Conservation (phyloP, 2,888 invertebrate genomes). For the Arrhopalites spinosus region DNA sequence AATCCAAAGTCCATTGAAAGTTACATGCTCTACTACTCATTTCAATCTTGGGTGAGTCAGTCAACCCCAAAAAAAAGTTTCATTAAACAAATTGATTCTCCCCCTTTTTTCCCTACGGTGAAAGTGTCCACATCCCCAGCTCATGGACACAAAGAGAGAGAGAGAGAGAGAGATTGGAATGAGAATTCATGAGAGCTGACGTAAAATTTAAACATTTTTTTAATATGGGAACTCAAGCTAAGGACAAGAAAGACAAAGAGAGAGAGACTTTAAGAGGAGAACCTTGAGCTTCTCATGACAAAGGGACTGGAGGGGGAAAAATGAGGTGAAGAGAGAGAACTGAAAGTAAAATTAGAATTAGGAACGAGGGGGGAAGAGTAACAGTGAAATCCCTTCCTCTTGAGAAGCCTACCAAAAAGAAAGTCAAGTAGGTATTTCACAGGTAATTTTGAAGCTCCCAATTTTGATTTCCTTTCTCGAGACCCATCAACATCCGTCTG, state of each 20-base stretch:
- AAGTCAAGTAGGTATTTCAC: neutral
- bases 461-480: constrained; percentile 10
- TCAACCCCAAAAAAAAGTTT: no score
- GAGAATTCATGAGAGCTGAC: neutral
- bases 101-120: no score
- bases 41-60: neutral
- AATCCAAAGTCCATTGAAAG: neutral
- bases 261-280: neutral
- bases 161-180: neutral
- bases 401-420: neutral
- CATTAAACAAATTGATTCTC: no score
- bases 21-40: neutral
- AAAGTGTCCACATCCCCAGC: neutral
- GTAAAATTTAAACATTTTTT: no score
- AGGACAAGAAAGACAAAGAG: neutral
- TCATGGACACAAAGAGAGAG: neutral
- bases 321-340: neutral
- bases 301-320: no score
- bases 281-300: neutral
- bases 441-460: neutral
- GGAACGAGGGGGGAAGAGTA: neutral
- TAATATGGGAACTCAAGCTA: no score
- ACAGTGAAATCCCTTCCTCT: neutral
- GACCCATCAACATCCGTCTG: constrained; percentile 10
- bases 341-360: neutral